phyloP scores from a whole-genome alignment of 1,140 invertebrate genomes.

The Gonioctena quinquepunctata region DNA sequence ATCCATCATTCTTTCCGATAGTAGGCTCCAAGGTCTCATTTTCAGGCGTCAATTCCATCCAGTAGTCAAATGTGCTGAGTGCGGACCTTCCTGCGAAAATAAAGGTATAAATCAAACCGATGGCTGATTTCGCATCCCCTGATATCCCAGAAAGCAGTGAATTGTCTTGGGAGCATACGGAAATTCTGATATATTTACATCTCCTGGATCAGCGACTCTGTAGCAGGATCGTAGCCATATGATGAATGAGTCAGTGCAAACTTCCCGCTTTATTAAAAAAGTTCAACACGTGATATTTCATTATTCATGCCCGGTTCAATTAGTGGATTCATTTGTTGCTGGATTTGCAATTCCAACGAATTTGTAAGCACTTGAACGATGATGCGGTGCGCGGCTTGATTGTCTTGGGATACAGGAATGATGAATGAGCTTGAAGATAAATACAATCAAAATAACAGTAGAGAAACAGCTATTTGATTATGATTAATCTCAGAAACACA shows the following conservation, averaged over 20 bases:
- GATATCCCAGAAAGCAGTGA: neutral
- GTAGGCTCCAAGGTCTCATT: no score
- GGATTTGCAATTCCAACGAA: neutral
- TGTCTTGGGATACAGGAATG: no score
- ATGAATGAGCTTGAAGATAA: no score
- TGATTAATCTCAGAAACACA: no score
- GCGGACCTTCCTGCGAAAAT: neutral
- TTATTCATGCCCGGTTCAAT: neutral
- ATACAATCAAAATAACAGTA: no score
- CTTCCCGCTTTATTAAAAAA: neutral
- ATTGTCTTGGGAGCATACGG: conserved; percentile 4
- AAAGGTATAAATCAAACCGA: conserved; percentile 5
- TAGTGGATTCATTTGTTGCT: neutral
- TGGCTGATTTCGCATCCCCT: conserved; percentile 2
- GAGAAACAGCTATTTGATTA: no score
- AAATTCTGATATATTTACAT: conserved; percentile 30
- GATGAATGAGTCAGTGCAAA: neutral
- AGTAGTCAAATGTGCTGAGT: no score
- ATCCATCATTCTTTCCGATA: no score
- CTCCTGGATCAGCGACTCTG: conserved; percentile 22
- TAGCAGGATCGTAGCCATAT: neutral
- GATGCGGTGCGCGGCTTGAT: no score
- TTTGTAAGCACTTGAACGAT: neutral
- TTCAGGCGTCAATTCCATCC: no score
- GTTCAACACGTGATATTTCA: neutral